Percentiles rank a stretch among this genome's conserved stretches.
Evolutionary conservation across 2,888 invertebrate species (phyloP).

Genomic region (Chalcosyrphus nemorum): DNA sequence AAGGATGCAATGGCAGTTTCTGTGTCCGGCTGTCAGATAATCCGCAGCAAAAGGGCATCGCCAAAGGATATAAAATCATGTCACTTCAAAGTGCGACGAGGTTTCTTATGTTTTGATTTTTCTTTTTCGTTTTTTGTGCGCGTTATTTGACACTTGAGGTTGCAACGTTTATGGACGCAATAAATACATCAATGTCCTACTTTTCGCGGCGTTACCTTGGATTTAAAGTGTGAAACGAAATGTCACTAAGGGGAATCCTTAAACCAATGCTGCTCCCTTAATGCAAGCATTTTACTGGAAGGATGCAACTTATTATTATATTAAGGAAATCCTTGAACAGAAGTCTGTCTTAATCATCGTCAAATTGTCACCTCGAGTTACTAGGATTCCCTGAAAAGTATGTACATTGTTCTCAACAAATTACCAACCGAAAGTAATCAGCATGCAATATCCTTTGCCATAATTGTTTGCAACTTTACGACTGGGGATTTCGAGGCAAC

Average conservation of each 20-base stretch:
- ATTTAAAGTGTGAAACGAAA: not conserved
- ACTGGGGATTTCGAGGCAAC: not conserved
- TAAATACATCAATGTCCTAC: conserved; percentile 17
- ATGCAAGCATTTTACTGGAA: too few species aligned
- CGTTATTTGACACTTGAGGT: not conserved
- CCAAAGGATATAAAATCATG: conserved; percentile 9
- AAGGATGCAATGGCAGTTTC: conserved; percentile 19
- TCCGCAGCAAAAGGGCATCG: not conserved
- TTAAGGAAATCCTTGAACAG: conserved; percentile 40
- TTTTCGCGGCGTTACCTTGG: not conserved
- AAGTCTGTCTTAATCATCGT: conserved; percentile 56
- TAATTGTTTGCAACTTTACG: conserved; percentile 25
- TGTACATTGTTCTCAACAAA: not conserved
- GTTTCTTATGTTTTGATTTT: not conserved
- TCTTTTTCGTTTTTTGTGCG: not conserved
- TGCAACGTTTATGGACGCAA: not conserved
- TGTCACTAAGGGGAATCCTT: not conserved
- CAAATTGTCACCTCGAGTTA: conserved; percentile 55
- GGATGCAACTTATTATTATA: not conserved
- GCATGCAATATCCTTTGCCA: conserved; percentile 49
- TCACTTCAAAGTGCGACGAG: conserved; percentile 12
- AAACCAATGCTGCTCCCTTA: not conserved
- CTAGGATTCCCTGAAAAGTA: not conserved
- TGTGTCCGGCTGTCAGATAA: conserved; percentile 7
- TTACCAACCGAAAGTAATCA: conserved; percentile 45